Evolutionary conservation across 2,113 vertebrate species (phyloP).

Genomic region (Chloebia gouldiae): DNA sequence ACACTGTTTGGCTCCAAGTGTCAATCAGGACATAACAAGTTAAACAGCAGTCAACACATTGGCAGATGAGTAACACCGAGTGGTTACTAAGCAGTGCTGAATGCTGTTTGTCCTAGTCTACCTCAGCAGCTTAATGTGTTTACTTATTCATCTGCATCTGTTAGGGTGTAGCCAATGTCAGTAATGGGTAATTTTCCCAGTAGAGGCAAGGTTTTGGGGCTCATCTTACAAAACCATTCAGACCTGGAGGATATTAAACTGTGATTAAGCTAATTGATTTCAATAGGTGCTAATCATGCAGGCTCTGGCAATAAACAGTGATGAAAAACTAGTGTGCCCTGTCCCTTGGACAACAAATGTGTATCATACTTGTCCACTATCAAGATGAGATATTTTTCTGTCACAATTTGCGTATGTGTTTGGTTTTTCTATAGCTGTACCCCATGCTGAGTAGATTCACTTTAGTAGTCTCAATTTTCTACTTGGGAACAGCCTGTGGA

Average conservation of each 20-base stretch:
- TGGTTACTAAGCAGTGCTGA: conserved; percentile 56
- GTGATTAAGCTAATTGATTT: conserved; percentile 61
- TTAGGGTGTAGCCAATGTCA: conserved; percentile 53
- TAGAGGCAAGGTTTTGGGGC: conserved; percentile 45
- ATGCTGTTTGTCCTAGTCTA: conserved; percentile 48
- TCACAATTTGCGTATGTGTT: neutral
- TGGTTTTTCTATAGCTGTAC: neutral
- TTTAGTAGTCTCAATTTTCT: neutral
- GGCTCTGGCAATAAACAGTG: neutral
- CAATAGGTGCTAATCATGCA: conserved; percentile 38
- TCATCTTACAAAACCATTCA: conserved; percentile 4
- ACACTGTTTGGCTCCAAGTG: conserved; percentile 18
- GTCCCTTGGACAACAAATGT: neutral
- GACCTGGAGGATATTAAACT: conserved; percentile 12
- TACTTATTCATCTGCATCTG: conserved; percentile 70
- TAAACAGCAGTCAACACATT: conserved; percentile 59
- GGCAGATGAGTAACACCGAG: conserved; percentile 52
- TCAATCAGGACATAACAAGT: conserved; percentile 55
- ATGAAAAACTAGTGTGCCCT: neutral
- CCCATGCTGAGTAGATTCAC: neutral
- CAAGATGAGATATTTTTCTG: neutral
- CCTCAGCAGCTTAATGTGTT: conserved; percentile 62
- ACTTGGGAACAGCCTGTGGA: neutral
- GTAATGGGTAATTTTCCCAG: conserved; percentile 39
- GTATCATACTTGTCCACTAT: neutral